Percentiles rank a stretch among this genome's conserved stretches.
Evolutionary conservation across 2,888 invertebrate genomes (phyloP).

Genomic region (Tridacna gigas): DNA sequence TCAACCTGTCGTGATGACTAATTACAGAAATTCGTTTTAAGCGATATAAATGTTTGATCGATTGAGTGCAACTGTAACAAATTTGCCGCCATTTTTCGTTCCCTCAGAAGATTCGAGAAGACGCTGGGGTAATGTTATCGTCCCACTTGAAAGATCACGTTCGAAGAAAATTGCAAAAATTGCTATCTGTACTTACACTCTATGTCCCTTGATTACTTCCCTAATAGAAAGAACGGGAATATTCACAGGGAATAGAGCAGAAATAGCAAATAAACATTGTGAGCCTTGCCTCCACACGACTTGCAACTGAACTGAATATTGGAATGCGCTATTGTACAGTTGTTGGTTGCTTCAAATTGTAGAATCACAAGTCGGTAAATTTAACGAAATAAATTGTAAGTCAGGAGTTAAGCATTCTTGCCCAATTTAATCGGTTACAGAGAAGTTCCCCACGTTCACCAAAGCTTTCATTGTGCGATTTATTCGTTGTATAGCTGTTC

Average conservation of each 20-base stretch:
- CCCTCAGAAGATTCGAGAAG: background rate
- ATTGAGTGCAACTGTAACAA: background rate
- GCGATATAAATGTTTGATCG: no score
- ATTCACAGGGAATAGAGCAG: slow-evolving; percentile 48
- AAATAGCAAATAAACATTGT: slow-evolving; percentile 48
- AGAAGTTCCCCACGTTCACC: no score
- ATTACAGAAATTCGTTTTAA: no score
- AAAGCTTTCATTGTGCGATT: no score
- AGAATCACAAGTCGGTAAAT: background rate
- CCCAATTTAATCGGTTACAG: no score
- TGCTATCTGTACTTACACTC: slow-evolving; percentile 60
- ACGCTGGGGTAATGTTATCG: background rate
- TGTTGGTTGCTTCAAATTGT: slow-evolving; percentile 27
- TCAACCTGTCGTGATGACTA: no score
- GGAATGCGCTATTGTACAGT: slow-evolving; percentile 49
- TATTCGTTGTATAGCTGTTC: no score
- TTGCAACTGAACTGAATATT: slow-evolving; percentile 39
- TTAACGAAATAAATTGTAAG: slow-evolving; percentile 10
- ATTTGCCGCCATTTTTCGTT: slow-evolving; percentile 57
- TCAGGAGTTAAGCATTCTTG: no score
- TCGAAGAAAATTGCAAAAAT: slow-evolving; percentile 17
- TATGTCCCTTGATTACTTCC: slow-evolving; percentile 49
- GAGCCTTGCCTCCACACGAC: background rate
- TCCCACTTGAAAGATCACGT: background rate
- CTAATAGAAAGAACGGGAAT: slow-evolving; percentile 40